phyloP scores from a whole-genome alignment of 2,888 invertebrate species.

The Apantesis nais region DNA sequence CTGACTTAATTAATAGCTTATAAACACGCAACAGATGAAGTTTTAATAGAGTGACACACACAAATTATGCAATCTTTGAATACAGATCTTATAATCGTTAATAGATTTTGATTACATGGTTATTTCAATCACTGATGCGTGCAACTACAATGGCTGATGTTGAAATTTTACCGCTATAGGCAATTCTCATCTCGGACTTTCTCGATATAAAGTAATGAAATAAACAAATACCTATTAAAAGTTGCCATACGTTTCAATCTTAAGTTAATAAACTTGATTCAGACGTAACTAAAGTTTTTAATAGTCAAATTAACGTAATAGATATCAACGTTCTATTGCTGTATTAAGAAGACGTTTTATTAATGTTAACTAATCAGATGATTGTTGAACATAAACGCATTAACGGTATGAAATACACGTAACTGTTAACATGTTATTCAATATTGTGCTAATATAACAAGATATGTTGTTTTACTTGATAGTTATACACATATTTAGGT shows the following conservation, averaged over 20 bases:
- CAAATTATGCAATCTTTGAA: slow-evolving; percentile 40
- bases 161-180: slow-evolving; percentile 24
- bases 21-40: slow-evolving; percentile 9
- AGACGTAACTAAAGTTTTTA: not conserved
- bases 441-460: too few relatives aligned
- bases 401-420: too few relatives aligned
- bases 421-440: too few relatives aligned
- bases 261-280: too few relatives aligned
- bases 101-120: slow-evolving; percentile 37
- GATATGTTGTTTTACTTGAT: too few relatives aligned
- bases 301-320: not conserved
- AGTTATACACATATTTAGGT: too few relatives aligned
- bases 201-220: slow-evolving; percentile 29
- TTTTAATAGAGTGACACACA: slow-evolving; percentile 13
- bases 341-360: not conserved
- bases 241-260: not conserved
- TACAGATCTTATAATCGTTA: slow-evolving; percentile 44
- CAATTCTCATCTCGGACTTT: slow-evolving; percentile 32
- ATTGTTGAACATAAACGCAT: too few relatives aligned
- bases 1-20: slow-evolving; percentile 6
- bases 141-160: slow-evolving; percentile 16
- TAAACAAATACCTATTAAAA: slow-evolving; percentile 6
- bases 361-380: too few relatives aligned
- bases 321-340: not conserved
- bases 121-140: slow-evolving; percentile 32